A percentile compares a stretch with the other conserved stretches of the same genome.
phyloP scores from a whole-genome alignment of 2,888 invertebrate genomes.

The Hemistola chrysoprasaria region DNA sequence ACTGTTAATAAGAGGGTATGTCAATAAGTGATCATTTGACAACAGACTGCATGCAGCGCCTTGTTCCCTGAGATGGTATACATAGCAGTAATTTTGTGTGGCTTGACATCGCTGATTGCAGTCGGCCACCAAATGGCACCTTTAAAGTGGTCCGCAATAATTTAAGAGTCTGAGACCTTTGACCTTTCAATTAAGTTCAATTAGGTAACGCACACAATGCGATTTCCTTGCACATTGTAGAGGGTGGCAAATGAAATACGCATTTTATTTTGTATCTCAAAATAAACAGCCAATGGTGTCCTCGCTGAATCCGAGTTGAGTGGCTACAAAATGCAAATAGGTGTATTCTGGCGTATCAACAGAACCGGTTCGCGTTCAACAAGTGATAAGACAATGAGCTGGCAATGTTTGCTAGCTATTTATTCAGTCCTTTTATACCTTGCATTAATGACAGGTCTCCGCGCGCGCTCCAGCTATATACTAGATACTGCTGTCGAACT shows the following conservation, averaged over 20 bases:
- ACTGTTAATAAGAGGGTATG: too few species aligned
- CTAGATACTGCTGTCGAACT: too few species aligned
- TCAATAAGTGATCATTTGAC: too few species aligned
- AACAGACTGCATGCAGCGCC: too few species aligned
- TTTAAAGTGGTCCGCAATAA: too few species aligned
- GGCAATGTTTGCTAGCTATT: conserved; percentile 34
- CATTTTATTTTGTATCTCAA: conserved; percentile 43
- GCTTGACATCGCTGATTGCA: too few species aligned
- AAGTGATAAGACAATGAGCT: conserved; percentile 37
- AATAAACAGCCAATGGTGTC: conserved; percentile 25
- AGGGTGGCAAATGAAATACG: neutral
- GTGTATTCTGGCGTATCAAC: conserved; percentile 36
- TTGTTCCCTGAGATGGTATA: too few species aligned
- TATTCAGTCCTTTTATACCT: too few species aligned
- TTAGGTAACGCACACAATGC: conserved; percentile 43
- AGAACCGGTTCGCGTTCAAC: conserved; percentile 52
- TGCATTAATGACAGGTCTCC: too few species aligned
- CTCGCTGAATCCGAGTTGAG: conserved; percentile 41
- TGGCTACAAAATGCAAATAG: conserved; percentile 55
- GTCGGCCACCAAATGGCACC: too few species aligned
- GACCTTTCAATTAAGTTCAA: conserved; percentile 56
- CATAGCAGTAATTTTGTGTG: too few species aligned
- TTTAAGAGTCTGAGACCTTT: conserved; percentile 51
- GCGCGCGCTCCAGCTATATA: too few species aligned
- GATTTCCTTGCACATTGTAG: conserved; percentile 39